A percentile compares a stretch with the other conserved stretches of the same genome.
These are phyloP conservation scores for Phaenicophaeus curvirostris DNA, from an alignment of 2,797 vertebrate genomes.

Conservation along the genomic window DNA sequence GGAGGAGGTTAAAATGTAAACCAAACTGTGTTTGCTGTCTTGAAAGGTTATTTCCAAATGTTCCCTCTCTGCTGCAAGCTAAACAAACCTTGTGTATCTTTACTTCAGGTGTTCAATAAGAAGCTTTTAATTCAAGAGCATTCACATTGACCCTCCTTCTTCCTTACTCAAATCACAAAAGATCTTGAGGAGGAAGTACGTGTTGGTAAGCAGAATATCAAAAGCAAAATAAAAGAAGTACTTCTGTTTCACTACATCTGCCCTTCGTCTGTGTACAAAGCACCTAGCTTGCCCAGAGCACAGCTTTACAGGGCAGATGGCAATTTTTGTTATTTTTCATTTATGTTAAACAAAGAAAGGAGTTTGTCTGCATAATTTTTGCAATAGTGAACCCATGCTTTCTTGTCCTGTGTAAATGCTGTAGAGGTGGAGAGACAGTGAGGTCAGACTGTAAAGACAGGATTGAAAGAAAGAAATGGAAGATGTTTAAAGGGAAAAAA, in stretches of 20 bases:
- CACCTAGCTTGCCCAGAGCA: not conserved
- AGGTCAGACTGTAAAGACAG: not conserved
- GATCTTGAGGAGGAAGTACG: slow-evolving; percentile 29
- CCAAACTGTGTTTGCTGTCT: slow-evolving; percentile 50
- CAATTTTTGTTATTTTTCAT: not conserved
- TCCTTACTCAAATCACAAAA: slow-evolving; percentile 65
- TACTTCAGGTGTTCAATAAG: slow-evolving; percentile 24
- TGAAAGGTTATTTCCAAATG: slow-evolving; percentile 32
- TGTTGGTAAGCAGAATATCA: not conserved
- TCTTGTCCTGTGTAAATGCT: not conserved
- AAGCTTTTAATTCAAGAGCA: slow-evolving; percentile 42
- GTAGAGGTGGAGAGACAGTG: not conserved
- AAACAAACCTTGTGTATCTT: slow-evolving; percentile 52
- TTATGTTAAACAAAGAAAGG: not conserved
- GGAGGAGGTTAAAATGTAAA: slow-evolving; percentile 42
- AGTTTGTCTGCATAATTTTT: not conserved
- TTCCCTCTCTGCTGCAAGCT: slow-evolving; percentile 1
- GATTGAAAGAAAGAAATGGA: not conserved
- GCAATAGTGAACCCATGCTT: not conserved
- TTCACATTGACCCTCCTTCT: not conserved
- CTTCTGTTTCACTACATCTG: not conserved
- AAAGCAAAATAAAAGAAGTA: not conserved
- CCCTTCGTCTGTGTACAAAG: not conserved
- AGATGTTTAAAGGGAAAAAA: not conserved
- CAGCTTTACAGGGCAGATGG: not conserved